Conservation (phyloP, 2,797 vertebrate genomes). For the Hoplostethus mediterraneus region DNA sequence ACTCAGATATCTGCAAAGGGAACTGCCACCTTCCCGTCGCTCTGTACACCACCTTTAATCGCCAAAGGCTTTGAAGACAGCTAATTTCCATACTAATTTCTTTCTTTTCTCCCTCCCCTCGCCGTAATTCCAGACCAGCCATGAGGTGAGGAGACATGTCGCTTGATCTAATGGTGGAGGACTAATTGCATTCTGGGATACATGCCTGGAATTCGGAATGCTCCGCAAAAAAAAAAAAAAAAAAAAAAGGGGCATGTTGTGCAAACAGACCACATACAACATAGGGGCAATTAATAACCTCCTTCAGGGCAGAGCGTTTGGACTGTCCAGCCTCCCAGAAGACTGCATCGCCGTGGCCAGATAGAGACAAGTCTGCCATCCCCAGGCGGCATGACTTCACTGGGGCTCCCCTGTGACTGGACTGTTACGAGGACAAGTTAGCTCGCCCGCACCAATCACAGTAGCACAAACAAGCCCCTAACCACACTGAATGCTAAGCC, state of each 20-base stretch:
- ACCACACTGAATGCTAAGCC: slow-evolving; percentile 82
- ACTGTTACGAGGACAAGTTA: slow-evolving; percentile 83
- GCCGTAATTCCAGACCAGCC: slow-evolving; percentile 76
- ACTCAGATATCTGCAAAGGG: slow-evolving; percentile 77
- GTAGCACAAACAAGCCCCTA: slow-evolving; percentile 80
- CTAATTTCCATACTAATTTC: slow-evolving; percentile 89
- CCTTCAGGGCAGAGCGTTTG: slow-evolving; percentile 73
- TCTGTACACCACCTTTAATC: slow-evolving; percentile 83
- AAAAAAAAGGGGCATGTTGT: slow-evolving; percentile 67
- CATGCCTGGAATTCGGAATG: slow-evolving; percentile 81
- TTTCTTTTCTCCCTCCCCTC: slow-evolving; percentile 75
- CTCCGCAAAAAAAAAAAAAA: slow-evolving; percentile 46
- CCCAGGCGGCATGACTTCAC: slow-evolving; percentile 75
- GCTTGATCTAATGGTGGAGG: slow-evolving; percentile 83
- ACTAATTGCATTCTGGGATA: slow-evolving; percentile 85
- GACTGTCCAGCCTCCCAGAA: slow-evolving; percentile 73
- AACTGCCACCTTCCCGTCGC: slow-evolving; percentile 77
- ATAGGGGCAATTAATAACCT: slow-evolving; percentile 83
- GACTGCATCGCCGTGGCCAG: slow-evolving; percentile 73
- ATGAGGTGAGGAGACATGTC: slow-evolving; percentile 78
- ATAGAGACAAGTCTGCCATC: slow-evolving; percentile 75
- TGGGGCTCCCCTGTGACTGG: slow-evolving; percentile 78
- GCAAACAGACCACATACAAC: slow-evolving; percentile 72
- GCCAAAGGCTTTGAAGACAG: slow-evolving; percentile 82
- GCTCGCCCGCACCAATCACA: slow-evolving; percentile 78